Evolutionary conservation across 2,888 invertebrate species (phyloP).

Genomic region (Harpagoxenus sublaevis): DNA sequence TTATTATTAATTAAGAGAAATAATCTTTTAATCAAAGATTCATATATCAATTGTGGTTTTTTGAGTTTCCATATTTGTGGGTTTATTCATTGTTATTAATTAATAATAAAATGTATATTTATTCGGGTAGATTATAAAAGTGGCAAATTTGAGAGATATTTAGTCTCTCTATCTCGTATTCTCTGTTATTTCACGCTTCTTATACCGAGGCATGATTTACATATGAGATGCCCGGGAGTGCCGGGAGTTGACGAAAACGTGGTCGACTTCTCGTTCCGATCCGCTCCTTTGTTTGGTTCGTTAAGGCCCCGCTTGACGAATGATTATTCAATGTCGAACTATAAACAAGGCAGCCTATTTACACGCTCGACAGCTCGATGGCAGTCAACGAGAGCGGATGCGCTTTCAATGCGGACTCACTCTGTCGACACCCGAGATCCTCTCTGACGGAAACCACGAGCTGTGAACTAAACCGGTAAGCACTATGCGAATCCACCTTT

Average conservation of each 20-base stretch:
- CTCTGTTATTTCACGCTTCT: constrained; percentile 30
- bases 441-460: constrained; percentile 59
- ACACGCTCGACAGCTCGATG: constrained; percentile 59
- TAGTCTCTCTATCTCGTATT: background rate
- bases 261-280: constrained; percentile 55
- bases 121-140: background rate
- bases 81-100: background rate
- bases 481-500: constrained; percentile 52
- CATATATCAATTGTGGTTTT: background rate
- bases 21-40: background rate
- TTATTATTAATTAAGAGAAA: constrained; percentile 2
- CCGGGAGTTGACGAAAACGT: constrained; percentile 55
- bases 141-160: background rate
- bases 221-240: constrained; percentile 6
- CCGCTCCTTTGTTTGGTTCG: constrained; percentile 67
- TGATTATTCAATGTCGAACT: constrained; percentile 71
- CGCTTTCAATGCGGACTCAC: constrained; percentile 64
- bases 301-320: constrained; percentile 70
- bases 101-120: background rate
- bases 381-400: constrained; percentile 57
- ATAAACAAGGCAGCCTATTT: constrained; percentile 70
- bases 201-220: constrained; percentile 17
- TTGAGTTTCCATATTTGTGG: background rate
- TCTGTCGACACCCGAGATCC: constrained; percentile 51
- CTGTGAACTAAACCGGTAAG: constrained; percentile 65